Base-by-base conservation (phyloP, 2,888 invertebrate genomes). In the Alitta virens region DNA sequence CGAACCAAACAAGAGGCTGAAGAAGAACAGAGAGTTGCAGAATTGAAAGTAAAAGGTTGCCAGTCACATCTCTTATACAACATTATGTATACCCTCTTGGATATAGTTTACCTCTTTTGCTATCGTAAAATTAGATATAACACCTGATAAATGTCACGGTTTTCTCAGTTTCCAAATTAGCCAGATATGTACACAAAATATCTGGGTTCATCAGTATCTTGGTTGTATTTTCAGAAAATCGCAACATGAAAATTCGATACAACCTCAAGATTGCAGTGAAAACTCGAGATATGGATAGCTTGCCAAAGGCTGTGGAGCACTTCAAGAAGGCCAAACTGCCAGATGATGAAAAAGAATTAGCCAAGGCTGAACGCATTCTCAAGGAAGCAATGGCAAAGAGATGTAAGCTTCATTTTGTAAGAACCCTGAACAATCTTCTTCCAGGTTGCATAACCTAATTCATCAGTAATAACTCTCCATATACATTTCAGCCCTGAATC, bases 161-260 rank as follows among this genome's bases (percentile, higher is more conserved):
- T n/a, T n/a, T n/a, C n/a, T n/a, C n/a, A n/a, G n/a, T n/a, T n/a
- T n/a, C n/a, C n/a, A n/a, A n/a, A n/a, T n/a, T n/a, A n/a, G n/a
- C n/a, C n/a, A n/a, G n/a, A n/a, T n/a, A n/a, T n/a, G n/a, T n/a
- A n/a, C n/a, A n/a, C n/a, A n/a, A n/a, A n/a, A n/a, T n/a, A n/a
- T n/a, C n/a, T n/a, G n/a, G n/a, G n/a, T n/a, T n/a, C n/a, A n/a
- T n/a, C n/a, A n/a, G n/a, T n/a, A n/a, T n/a, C n/a, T n/a, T n/a
- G n/a, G n/a, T n/a, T n/a, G n/a, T n/a, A n/a, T n/a, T 33, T 33
- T 33, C 69, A 82, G 83, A 80, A 38, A 84, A 84, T 1, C 63
- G 71, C 12, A 98, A 99, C 82, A 86, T 88, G 55, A 86, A 97
- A 42, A 97, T 95, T 0, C 83, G 86, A 49, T 94, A 94, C 52